Base-by-base conservation (phyloP, 1,140 invertebrate genomes). In the Lordiphosa stackelbergi region DNA sequence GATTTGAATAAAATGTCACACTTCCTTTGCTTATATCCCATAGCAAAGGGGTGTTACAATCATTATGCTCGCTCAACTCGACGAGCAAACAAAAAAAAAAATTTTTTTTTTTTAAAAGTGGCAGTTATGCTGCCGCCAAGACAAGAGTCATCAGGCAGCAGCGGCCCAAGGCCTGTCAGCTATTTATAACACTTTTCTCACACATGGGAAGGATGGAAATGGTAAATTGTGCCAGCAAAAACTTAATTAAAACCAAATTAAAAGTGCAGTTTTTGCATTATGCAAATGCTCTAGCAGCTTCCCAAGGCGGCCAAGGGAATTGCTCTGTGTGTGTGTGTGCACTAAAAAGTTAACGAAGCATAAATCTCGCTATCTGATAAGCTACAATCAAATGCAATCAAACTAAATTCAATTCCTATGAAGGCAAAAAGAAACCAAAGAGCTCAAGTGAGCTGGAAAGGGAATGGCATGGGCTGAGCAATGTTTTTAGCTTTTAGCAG, bases 371-470 rank as follows among this genome's bases (percentile, higher is more conserved):
- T 73, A 51, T 66, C 77, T 83, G 77, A 83, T 83, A 83, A 83
- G 77, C 77, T 71, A 83, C 77, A 83, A 83, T 83, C 77, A 83
- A 83, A 83, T 77, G 77, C 77, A 77, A 83, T 83, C 77, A 83
- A 83, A 84, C 72, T 73, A 73, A 83, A 83, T 73, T 83, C 77
- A 81, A 75, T 19, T 72, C 72, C 72, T 77, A 81, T 83, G 11
- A 11, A 45, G 68, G 59, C 42, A 19, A 35, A 64, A 68, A 49
- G 55, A 55, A 41, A 46, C 60, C 53, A 62, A 58, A 61, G 69
- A 57, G 42, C 56, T 71, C 71, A 71, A 68, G 55, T 75, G 62
- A 71, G 58, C 66, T 75, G 75, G 77, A 81, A 81, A 71, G 8
- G 43, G 43, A 46, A 46, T 13, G 42, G 42, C 42, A 19, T 19